Evolutionary conservation across 2,888 invertebrate species (phyloP), one percentile per base, ranked within the genome.

Genomic region (Cordilura impudica): DNA sequence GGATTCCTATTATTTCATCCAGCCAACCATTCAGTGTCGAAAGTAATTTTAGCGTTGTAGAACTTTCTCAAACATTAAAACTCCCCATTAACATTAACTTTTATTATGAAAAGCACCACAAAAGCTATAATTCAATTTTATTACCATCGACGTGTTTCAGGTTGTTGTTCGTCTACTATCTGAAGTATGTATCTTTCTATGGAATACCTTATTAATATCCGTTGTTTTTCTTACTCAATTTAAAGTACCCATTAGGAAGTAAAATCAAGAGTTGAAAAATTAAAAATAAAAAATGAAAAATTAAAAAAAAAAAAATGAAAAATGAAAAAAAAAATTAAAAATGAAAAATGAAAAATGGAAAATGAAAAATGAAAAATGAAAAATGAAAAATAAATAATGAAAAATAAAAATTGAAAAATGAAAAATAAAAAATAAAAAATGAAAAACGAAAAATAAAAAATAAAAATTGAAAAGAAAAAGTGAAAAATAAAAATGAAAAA

Each of bases 41-140:
- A 29, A 14, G 18, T 29, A 29, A 63, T 75, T 75, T 75, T 39
- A 75, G 61, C 63, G 39, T 7, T 35, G 54, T 49, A 43, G 3
- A 75, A 75, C 29, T 49, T 69, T 54, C 45, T 54, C 18, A 60
- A 14, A 43, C 54, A 21, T 8, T 3, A 51, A 8, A 23, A 4
- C 6, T 18, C 7, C 23, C 39, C 70, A 66, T 79, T 79, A 79
- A 67, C 79, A 79, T 79, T 79, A 76, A 67, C 67, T 79, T 79
- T 63, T 72, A 75, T 75, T 75, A 26, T 61, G 54, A 43, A 51
- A 21, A 26, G n/a, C 7, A n/a, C 23, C 45, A 51, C 63, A 67
- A 83, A 84, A 85, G 84, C 84, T 86, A 87, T 87, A 88, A 88
- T 86, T 87, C 87, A 87, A 88, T 87, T 88, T 87, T 87, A 87